phyloP scores from a whole-genome alignment of 2,888 invertebrate species.

The Shargacucullia verbasci region DNA sequence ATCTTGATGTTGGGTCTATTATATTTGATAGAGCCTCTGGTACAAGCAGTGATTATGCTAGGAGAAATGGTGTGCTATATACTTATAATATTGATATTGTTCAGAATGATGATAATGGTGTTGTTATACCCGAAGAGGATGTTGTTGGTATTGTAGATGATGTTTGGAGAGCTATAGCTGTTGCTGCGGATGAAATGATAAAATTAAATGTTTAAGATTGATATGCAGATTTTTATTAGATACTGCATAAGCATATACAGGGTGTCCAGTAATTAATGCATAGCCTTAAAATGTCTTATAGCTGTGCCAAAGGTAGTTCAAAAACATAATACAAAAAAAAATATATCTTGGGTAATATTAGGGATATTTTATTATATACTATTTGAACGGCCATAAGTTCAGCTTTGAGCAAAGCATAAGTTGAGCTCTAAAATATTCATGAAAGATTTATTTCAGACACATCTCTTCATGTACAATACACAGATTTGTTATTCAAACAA shows the following conservation, averaged over 20 bases:
- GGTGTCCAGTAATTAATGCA: too few species aligned
- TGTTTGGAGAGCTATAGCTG: conserved; percentile 75
- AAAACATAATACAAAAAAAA: too few species aligned
- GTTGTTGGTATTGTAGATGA: conserved; percentile 69
- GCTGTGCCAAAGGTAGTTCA: too few species aligned
- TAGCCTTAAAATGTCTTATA: too few species aligned
- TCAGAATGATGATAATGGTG: conserved; percentile 64
- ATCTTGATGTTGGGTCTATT: conserved; percentile 68
- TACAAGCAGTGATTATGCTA: conserved; percentile 76
- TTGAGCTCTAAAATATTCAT: too few species aligned
- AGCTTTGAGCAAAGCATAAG: too few species aligned
- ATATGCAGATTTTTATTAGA: neutral
- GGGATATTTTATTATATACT: too few species aligned
- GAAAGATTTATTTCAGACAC: too few species aligned
- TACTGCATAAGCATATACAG: neutral
- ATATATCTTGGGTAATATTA: too few species aligned
- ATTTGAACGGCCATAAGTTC: too few species aligned
- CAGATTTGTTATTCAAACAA: too few species aligned
- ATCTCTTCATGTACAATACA: too few species aligned
- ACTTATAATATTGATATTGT: conserved; percentile 75
- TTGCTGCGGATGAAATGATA: conserved; percentile 64
- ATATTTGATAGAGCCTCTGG: conserved; percentile 76
- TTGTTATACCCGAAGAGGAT: conserved; percentile 71
- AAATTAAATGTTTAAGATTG: conserved; percentile 19
- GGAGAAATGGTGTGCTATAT: conserved; percentile 65